Evolutionary conservation across 2,888 invertebrate genomes (phyloP).

Genomic region (Thymelicus acteon): DNA sequence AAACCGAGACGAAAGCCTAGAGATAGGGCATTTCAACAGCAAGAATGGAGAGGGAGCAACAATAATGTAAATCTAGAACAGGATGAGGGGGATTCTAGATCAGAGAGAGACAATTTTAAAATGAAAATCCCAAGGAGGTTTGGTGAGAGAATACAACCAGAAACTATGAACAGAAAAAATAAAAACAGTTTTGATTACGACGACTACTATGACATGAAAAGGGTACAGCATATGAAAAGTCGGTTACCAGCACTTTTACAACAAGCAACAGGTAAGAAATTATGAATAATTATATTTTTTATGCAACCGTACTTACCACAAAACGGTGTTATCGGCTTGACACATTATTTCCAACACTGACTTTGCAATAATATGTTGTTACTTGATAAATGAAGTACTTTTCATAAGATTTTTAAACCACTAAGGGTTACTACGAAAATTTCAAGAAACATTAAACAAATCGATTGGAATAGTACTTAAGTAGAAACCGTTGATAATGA

Average conservation of each 20-base stretch:
- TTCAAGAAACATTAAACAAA: too few species aligned
- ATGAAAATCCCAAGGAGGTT: conserved; percentile 7
- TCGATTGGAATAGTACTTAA: too few species aligned
- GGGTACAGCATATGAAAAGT: conserved; percentile 60
- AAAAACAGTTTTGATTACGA: conserved; percentile 57
- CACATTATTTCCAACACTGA: too few species aligned
- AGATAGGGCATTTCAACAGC: conserved; percentile 50
- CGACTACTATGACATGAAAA: conserved; percentile 69
- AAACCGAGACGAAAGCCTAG: conserved; percentile 59
- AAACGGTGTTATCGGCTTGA: too few species aligned
- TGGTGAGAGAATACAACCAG: background rate
- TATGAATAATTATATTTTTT: too few species aligned
- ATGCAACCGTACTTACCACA: too few species aligned
- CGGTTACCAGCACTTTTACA: conserved; percentile 55
- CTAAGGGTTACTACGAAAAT: too few species aligned
- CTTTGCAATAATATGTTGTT: too few species aligned
- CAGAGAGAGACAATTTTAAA: conserved; percentile 32
- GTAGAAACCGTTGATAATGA: too few species aligned
- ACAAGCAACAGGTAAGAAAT: conserved; percentile 55
- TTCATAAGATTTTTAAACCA: too few species aligned
- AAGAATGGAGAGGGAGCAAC: conserved; percentile 21
- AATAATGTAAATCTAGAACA: conserved; percentile 41
- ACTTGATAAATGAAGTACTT: too few species aligned
- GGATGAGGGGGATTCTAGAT: conserved; percentile 40
- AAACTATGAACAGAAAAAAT: background rate